A percentile compares a stretch with the other conserved stretches of the same genome.
Conservation (phyloP, 2,113 vertebrate species). For the Rutilus rutilus region DNA sequence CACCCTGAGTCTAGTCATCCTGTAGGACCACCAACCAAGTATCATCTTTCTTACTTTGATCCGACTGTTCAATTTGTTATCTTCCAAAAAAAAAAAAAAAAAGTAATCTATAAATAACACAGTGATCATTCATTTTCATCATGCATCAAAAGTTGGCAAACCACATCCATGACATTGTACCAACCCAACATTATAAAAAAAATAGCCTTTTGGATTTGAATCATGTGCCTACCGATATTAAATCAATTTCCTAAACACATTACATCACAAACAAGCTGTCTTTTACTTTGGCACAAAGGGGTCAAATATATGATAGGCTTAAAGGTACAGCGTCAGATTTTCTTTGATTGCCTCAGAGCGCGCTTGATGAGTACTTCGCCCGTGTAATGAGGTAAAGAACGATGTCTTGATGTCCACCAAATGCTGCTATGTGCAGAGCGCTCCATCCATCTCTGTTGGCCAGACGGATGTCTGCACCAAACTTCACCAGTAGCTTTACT, state of each 20-base stretch:
- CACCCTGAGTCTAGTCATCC: not conserved
- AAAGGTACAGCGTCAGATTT: slow-evolving; percentile 49
- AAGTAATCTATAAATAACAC: slow-evolving; percentile 29
- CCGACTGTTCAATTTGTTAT: not conserved
- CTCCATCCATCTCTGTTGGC: slow-evolving; percentile 89
- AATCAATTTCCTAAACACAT: slow-evolving; percentile 32
- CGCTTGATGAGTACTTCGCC: slow-evolving; percentile 83
- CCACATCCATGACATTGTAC: slow-evolving; percentile 55
- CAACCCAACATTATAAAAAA: slow-evolving; percentile 42
- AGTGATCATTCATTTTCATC: not conserved
- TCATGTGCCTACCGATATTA: slow-evolving; percentile 31
- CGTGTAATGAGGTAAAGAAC: slow-evolving; percentile 88
- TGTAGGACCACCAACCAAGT: not conserved
- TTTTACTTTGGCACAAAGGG: slow-evolving; percentile 60
- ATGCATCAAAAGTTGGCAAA: slow-evolving; percentile 38
- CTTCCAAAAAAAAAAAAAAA: not conserved
- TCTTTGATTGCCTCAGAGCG: slow-evolving; percentile 71
- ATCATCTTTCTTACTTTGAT: not conserved
- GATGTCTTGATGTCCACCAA: slow-evolving; percentile 89
- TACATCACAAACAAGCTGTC: slow-evolving; percentile 36
- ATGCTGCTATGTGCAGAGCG: slow-evolving; percentile 88
- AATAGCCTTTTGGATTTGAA: slow-evolving; percentile 41
- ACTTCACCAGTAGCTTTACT: slow-evolving; percentile 87
- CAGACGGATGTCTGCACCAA: slow-evolving; percentile 85
- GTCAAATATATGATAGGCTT: slow-evolving; percentile 41